Percentiles rank a stretch among this genome's conserved stretches.
Conservation (phyloP, 2,888 invertebrate species). For the Ochropleura leucogaster region DNA sequence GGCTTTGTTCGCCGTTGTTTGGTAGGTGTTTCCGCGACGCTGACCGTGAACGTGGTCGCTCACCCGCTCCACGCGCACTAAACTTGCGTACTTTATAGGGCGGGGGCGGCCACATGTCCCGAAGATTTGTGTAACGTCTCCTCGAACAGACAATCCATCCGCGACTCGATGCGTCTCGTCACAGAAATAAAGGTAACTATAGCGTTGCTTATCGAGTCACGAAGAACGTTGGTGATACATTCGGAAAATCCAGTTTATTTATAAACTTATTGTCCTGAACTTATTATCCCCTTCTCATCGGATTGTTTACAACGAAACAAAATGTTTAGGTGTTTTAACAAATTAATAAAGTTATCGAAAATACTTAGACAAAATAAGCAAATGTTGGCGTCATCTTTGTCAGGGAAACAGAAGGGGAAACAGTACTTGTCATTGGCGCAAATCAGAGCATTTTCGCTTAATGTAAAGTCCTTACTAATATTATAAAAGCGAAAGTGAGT, state of each 20-base stretch:
- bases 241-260: constrained; percentile 31
- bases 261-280: constrained; percentile 18
- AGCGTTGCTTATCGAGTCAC: constrained; percentile 63
- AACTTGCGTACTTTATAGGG: constrained; percentile 82
- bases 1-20: constrained; percentile 79
- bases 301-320: too few species aligned
- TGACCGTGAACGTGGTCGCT: constrained; percentile 87
- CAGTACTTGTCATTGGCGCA: too few species aligned
- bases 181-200: constrained; percentile 67
- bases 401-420: too few species aligned
- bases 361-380: too few species aligned
- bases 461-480: too few species aligned
- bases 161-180: constrained; percentile 72
- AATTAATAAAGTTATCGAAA: too few species aligned
- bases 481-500: too few species aligned
- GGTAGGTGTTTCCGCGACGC: constrained; percentile 69
- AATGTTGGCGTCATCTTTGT: too few species aligned
- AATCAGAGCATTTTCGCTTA: too few species aligned
- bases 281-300: constrained; percentile 3
- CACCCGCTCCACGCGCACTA: constrained; percentile 81
- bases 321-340: too few species aligned
- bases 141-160: constrained; percentile 77
- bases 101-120: constrained; percentile 82
- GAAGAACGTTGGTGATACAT: constrained; percentile 31
- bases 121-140: constrained; percentile 81